These are phyloP conservation scores for Ethmia dodecea DNA, from an alignment of 2,888 invertebrate genomes.

Conservation along the genomic window DNA sequence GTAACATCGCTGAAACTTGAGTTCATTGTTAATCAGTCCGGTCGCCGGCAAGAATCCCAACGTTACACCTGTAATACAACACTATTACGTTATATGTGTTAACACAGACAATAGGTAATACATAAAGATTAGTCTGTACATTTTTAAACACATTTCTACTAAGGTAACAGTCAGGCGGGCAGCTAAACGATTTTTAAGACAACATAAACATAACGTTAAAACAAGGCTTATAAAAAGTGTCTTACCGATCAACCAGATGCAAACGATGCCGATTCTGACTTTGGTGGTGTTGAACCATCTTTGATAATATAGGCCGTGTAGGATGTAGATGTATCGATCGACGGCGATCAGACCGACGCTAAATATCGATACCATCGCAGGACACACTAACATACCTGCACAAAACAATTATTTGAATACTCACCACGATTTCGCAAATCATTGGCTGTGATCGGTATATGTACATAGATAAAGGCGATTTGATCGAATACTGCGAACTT, in stretches of 20 bases:
- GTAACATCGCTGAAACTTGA: conserved; percentile 58
- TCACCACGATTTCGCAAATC: too few relatives aligned
- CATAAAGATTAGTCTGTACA: too few relatives aligned
- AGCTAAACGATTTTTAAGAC: too few relatives aligned
- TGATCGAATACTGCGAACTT: too few relatives aligned
- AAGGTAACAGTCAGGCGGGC: too few relatives aligned
- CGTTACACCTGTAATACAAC: conserved; percentile 62
- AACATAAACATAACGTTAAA: too few relatives aligned
- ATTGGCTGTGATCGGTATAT: too few relatives aligned
- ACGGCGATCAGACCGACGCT: conserved; percentile 80
- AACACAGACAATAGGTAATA: too few relatives aligned
- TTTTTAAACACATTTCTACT: too few relatives aligned
- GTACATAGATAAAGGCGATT: too few relatives aligned
- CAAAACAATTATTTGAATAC: too few relatives aligned
- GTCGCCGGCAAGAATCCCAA: conserved; percentile 79
- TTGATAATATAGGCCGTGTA: conserved; percentile 80
- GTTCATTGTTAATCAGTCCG: conserved; percentile 70
- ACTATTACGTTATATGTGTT: too few relatives aligned
- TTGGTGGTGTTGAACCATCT: conserved; percentile 77
- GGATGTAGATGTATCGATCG: conserved; percentile 80
- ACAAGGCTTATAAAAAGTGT: neutral
- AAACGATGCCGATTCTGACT: conserved; percentile 72
- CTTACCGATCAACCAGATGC: conserved; percentile 78
- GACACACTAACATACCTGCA: conserved; percentile 81
- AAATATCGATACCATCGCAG: conserved; percentile 80